Evolutionary conservation across 92 coral and sea anemone species (phyloP).

Genomic region (Plumapathes pennacea): DNA sequence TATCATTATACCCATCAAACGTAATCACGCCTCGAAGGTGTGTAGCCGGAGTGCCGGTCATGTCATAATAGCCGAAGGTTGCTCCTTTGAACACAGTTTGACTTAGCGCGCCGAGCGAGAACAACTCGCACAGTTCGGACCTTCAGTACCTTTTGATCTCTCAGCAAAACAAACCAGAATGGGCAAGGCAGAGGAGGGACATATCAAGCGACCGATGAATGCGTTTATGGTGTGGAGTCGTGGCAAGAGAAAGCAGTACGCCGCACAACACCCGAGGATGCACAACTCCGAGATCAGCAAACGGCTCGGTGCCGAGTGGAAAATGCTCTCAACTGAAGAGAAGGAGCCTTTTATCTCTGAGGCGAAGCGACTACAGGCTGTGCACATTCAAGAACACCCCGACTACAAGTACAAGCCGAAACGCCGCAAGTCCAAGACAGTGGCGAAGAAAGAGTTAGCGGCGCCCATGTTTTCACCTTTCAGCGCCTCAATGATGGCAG

Average conservation of each 20-base stretch:
- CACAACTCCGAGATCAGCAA: slow-evolving; percentile 99
- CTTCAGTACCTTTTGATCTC: slow-evolving; percentile 1
- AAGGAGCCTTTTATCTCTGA: slow-evolving; percentile 99
- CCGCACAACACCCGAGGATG: slow-evolving; percentile 95
- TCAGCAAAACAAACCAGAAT: slow-evolving; percentile 27
- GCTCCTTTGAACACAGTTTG: slow-evolving; percentile 89
- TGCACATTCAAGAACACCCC: slow-evolving; percentile 98
- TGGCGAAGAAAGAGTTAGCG: slow-evolving; percentile 90
- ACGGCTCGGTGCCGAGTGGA: slow-evolving; percentile 98
- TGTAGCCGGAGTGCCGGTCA: slow-evolving; percentile 67
- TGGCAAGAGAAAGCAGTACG: slow-evolving; percentile 98
- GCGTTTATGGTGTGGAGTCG: slow-evolving; percentile 99
- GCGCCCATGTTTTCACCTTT: slow-evolving; percentile 91
- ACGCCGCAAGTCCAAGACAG: slow-evolving; percentile 92
- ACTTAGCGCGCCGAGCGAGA: slow-evolving; percentile 18
- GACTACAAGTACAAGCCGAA: slow-evolving; percentile 99
- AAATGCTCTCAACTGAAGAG: slow-evolving; percentile 91
- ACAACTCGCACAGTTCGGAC: background rate
- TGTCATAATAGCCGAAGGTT: slow-evolving; percentile 81
- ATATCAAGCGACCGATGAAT: slow-evolving; percentile 98
- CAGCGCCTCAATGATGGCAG: slow-evolving; percentile 96
- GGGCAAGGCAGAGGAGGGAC: slow-evolving; percentile 99
- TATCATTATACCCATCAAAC: slow-evolving; percentile 97
- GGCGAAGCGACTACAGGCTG: slow-evolving; percentile 97
- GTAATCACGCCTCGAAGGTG: slow-evolving; percentile 97